A percentile compares a stretch with the other conserved stretches of the same genome.
Conservation (phyloP, 2,113 vertebrate genomes). For the Bos javanicus region DNA sequence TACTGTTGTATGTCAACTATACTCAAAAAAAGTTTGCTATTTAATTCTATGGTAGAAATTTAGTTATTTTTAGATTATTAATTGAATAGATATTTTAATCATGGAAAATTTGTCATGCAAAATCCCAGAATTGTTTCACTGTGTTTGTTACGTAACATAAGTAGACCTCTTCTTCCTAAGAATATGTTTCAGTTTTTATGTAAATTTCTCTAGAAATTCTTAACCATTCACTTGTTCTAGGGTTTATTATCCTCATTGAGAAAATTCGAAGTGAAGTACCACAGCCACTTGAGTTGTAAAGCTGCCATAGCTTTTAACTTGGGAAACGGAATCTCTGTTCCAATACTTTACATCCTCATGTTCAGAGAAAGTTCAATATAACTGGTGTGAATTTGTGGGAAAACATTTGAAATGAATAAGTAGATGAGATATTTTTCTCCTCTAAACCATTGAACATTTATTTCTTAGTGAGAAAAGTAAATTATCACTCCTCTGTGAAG, state of each 20-base stretch:
- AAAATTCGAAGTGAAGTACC: neutral
- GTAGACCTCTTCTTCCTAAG: neutral
- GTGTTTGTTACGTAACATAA: neutral
- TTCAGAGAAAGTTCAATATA: neutral
- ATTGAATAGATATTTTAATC: neutral
- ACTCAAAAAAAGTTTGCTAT: neutral
- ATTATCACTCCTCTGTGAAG: neutral
- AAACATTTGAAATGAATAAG: conserved; percentile 22
- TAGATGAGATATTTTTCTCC: neutral
- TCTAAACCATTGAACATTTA: neutral
- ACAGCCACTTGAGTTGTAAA: neutral
- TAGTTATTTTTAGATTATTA: neutral
- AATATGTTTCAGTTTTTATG: neutral
- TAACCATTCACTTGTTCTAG: neutral
- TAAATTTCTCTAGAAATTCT: neutral
- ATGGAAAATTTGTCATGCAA: neutral
- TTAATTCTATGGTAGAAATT: neutral
- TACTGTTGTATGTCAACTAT: neutral
- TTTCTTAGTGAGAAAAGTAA: conserved; percentile 24
- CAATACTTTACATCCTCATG: neutral
- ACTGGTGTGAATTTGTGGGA: neutral
- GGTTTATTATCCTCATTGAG: neutral
- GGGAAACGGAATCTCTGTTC: neutral
- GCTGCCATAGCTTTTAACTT: neutral
- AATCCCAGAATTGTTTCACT: neutral